A percentile compares a stretch with the other conserved stretches of the same genome.
Evolutionary conservation across 2,888 invertebrate species (phyloP).

Genomic region (Iphiclides podalirius): DNA sequence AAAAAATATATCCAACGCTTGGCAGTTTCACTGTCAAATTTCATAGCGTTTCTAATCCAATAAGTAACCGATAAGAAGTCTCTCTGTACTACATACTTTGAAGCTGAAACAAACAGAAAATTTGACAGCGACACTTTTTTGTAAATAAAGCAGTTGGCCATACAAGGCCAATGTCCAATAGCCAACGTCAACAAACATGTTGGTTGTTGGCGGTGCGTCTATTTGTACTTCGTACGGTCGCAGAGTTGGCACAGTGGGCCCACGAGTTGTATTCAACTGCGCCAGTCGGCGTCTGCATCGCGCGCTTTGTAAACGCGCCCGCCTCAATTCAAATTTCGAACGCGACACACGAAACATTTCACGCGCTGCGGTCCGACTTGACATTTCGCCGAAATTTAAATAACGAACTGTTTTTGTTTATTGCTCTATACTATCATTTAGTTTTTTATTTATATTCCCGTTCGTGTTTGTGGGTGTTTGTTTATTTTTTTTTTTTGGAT

Average conservation of each 20-base stretch:
- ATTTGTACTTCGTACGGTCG: conserved; percentile 16
- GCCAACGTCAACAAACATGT: conserved; percentile 18
- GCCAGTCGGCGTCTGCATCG: conserved; percentile 22
- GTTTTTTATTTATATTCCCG: conserved; percentile 1
- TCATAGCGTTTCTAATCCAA: no score
- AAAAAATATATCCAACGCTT: no score
- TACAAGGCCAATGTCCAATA: conserved; percentile 9
- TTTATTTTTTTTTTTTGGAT: conserved; percentile 1
- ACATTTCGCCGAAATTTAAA: conserved; percentile 3
- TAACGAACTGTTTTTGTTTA: conserved; percentile 6
- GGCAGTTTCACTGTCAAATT: no score
- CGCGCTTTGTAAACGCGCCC: conserved; percentile 18
- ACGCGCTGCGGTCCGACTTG: conserved; percentile 14
- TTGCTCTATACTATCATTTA: not conserved
- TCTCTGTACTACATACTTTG: no score
- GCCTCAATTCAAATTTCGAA: conserved; percentile 15
- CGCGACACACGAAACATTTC: conserved; percentile 12
- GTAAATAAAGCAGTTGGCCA: not conserved
- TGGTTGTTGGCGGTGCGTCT: conserved; percentile 18
- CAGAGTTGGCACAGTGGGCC: conserved; percentile 9
- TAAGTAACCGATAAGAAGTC: no score
- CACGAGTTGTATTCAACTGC: conserved; percentile 7
- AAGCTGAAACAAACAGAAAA: not conserved
- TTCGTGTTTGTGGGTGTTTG: conserved; percentile 16
- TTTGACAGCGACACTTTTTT: not conserved